Evolutionary conservation across 2,113 vertebrate species (phyloP).

Genomic region (Sinosuthora webbiana): DNA sequence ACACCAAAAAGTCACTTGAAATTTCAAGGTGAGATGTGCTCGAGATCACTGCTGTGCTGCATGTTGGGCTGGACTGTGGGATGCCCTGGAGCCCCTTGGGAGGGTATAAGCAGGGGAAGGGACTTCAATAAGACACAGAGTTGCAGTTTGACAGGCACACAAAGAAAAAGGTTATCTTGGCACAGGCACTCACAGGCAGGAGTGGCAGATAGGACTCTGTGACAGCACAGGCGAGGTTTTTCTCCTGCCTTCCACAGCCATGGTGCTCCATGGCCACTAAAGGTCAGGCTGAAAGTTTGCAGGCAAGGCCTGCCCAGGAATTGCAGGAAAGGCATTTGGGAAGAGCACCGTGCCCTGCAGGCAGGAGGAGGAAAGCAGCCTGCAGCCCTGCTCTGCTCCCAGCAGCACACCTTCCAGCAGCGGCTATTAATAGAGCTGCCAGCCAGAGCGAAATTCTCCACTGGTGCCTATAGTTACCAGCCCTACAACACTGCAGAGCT

Average conservation of each 20-base stretch:
- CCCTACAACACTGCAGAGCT: conserved; percentile 22
- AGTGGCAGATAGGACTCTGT: fast-evolving
- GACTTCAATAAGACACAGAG: fast-evolving
- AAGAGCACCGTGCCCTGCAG: background rate
- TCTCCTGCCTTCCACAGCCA: background rate
- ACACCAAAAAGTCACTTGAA: background rate
- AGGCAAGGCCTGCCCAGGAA: background rate
- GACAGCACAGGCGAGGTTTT: fast-evolving
- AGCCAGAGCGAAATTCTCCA: background rate
- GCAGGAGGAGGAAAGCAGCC: background rate
- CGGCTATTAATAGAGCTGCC: background rate
- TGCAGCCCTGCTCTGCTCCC: background rate
- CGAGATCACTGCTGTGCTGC: fast-evolving
- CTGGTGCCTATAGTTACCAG: conserved; percentile 58
- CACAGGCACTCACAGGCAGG: background rate
- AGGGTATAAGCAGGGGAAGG: background rate
- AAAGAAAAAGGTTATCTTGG: fast-evolving
- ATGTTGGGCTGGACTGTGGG: background rate
- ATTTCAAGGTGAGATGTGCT: background rate
- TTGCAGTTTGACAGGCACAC: background rate
- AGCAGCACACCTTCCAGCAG: background rate
- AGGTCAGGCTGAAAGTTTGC: background rate
- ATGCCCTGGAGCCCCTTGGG: background rate
- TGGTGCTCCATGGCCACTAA: fast-evolving
- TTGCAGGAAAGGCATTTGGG: background rate